These are phyloP conservation scores for Trichoplusia ni DNA, from an alignment of 1,140 invertebrate species.

Conservation along the genomic window DNA sequence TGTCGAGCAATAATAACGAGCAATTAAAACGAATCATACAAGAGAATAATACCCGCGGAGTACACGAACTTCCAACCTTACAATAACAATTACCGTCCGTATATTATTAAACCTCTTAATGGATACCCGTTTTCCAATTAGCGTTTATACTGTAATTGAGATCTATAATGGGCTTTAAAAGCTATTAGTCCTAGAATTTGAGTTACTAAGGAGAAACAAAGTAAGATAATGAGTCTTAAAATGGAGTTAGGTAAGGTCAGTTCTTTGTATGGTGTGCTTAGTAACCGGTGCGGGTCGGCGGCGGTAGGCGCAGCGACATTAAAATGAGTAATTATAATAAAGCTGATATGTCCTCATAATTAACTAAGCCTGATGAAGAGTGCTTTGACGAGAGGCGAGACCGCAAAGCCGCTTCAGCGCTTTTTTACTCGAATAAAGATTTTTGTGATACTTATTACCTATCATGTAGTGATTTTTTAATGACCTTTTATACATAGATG, in stretches of 20 bases:
- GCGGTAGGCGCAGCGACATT: slow-evolving; percentile 75
- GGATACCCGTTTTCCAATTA: slow-evolving; percentile 27
- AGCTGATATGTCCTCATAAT: slow-evolving; percentile 80
- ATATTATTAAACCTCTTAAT: slow-evolving; percentile 26
- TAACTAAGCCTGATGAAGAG: slow-evolving; percentile 80
- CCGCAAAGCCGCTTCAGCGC: slow-evolving; percentile 60
- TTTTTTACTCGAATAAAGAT: slow-evolving; percentile 28
- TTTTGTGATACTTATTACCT: no score
- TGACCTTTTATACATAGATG: no score
- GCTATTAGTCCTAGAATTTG: slow-evolving; percentile 21
- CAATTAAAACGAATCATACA: slow-evolving; percentile 29
- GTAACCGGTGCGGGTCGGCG: slow-evolving; percentile 12
- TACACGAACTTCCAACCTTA: slow-evolving; percentile 21
- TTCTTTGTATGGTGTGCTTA: slow-evolving; percentile 15
- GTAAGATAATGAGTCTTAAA: background rate
- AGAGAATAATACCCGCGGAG: background rate
- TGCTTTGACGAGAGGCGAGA: slow-evolving; percentile 62
- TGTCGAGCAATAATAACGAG: slow-evolving; percentile 29
- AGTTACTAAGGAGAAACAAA: no score
- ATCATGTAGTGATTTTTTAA: background rate
- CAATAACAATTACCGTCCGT: slow-evolving; percentile 21
- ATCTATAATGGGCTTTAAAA: slow-evolving; percentile 16
- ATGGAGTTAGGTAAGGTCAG: background rate
- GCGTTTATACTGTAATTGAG: slow-evolving; percentile 24
- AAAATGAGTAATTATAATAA: slow-evolving; percentile 82